Conservation (phyloP, 2,888 invertebrate species). For the Athalia rosae region DNA sequence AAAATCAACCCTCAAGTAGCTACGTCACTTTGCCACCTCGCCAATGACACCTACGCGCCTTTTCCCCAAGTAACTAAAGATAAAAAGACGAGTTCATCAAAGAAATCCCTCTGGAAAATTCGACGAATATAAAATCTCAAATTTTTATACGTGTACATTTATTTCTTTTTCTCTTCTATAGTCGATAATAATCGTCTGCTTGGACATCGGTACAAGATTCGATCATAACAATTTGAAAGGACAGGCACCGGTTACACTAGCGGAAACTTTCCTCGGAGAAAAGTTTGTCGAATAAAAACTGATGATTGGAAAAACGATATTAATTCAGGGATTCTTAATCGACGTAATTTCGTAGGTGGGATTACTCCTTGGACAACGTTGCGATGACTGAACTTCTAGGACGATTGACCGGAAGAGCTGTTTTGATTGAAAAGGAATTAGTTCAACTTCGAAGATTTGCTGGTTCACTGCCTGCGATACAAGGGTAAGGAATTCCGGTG, state of each 20-base stretch:
- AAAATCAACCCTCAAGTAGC: conserved; percentile 24
- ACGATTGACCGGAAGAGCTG: conserved; percentile 21
- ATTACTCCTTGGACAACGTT: not conserved
- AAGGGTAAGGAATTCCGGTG: not conserved
- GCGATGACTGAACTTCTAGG: conserved; percentile 2
- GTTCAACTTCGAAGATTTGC: conserved; percentile 1
- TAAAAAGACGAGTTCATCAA: not conserved
- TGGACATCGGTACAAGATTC: conserved; percentile 27
- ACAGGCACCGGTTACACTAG: conserved; percentile 15
- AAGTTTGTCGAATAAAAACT: conserved; percentile 1
- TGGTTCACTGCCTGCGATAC: conserved; percentile 20
- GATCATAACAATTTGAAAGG: not conserved
- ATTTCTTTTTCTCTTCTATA: not conserved
- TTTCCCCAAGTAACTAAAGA: conserved; percentile 17
- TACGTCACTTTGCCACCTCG: conserved; percentile 23
- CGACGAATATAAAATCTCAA: too few relatives aligned
- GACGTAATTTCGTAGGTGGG: conserved; percentile 17
- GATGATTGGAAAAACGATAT: not conserved
- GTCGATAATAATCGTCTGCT: conserved; percentile 21
- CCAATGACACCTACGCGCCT: conserved; percentile 28
- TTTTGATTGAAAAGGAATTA: conserved; percentile 26
- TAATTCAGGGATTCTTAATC: not conserved
- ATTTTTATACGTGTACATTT: not conserved
- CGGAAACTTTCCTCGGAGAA: conserved; percentile 24
- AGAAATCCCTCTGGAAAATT: not conserved